These are phyloP conservation scores for Lepus americanus DNA, from an alignment of 2,113 vertebrate genomes.

Conservation along the genomic window DNA sequence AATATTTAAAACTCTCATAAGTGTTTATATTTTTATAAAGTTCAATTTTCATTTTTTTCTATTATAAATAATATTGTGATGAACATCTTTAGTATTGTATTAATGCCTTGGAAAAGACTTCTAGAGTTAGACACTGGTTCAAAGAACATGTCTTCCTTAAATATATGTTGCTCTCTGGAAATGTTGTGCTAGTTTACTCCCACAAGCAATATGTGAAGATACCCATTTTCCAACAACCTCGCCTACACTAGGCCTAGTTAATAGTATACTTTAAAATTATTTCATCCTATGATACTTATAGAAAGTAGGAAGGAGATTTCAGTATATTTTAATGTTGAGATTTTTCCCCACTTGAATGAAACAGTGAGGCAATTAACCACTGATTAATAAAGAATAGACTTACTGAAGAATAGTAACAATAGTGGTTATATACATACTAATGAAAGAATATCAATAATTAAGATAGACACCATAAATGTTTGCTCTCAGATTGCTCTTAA, in stretches of 20 bases:
- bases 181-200: conserved; percentile 46
- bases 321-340: conserved; percentile 2
- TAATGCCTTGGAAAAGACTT: not conserved
- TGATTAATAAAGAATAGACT: conserved; percentile 16
- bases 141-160: not conserved
- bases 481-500: conserved; percentile 48
- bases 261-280: conserved; percentile 51
- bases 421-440: not conserved
- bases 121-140: conserved; percentile 18
- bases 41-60: conserved; percentile 13
- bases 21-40: not conserved
- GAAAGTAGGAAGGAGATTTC: conserved; percentile 50
- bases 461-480: conserved; percentile 9
- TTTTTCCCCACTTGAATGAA: not conserved
- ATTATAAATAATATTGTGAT: not conserved
- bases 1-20: not conserved
- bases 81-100: not conserved
- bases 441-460: not conserved
- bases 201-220: conserved; percentile 56
- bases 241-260: conserved; percentile 5
- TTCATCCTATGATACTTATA: conserved; percentile 14
- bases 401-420: conserved; percentile 34
- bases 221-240: conserved; percentile 33
- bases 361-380: not conserved
- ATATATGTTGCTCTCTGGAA: conserved; percentile 46